phyloP scores from a whole-genome alignment of 2,113 vertebrate species.

The Echinops telfairi region DNA sequence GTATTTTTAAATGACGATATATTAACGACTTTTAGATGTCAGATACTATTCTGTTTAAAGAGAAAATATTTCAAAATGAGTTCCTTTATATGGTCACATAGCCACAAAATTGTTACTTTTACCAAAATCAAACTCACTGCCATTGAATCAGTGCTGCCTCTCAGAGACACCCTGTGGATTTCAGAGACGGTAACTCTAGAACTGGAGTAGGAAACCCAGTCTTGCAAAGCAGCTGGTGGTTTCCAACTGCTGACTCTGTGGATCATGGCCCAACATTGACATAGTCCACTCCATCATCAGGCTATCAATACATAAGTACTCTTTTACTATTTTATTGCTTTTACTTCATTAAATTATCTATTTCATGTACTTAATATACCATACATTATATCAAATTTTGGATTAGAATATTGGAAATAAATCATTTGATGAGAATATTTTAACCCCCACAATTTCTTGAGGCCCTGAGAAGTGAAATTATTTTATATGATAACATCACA shows the following conservation, averaged over 20 bases:
- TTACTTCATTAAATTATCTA: neutral
- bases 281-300: too few relatives aligned
- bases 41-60: neutral
- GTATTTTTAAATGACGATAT: neutral
- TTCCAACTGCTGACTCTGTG: too few relatives aligned
- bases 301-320: neutral
- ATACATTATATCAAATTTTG: neutral
- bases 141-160: too few relatives aligned
- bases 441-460: neutral
- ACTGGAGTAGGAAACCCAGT: too few relatives aligned
- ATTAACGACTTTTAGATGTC: neutral
- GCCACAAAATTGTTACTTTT: rapidly evolving
- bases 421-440: neutral
- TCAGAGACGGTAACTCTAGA: too few relatives aligned
- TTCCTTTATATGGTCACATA: neutral
- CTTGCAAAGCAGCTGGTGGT: too few relatives aligned
- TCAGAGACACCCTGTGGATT: too few relatives aligned
- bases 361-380: neutral
- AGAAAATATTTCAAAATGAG: neutral
- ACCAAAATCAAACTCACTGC: too few relatives aligned
- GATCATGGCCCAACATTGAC: too few relatives aligned
- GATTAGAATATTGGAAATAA: neutral
- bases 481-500: slow-evolving; percentile 1
- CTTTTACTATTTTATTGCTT: neutral
- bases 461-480: neutral